Evolutionary conservation across 2,888 invertebrate genomes (phyloP), one percentile per base, ranked within the genome.

Genomic region (Antheraea yamamai): DNA sequence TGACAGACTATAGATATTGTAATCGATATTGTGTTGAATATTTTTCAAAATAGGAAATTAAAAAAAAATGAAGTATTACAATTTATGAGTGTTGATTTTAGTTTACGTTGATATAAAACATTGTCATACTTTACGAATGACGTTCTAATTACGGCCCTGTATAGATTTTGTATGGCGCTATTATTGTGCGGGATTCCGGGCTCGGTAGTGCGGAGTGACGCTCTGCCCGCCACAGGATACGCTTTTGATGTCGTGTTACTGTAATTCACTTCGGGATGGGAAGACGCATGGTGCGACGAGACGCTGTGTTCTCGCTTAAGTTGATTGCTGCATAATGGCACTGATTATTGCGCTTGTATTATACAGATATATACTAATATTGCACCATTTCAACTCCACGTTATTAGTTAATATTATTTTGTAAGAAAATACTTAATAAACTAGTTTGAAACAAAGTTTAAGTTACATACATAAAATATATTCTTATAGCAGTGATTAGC

Each of bases 231-330:
- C 70, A 20, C 70, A 39, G 70, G 70, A 35, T 70, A 39, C 64
- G 64, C 64, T 39, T 70, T 70, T 70, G 70, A 70, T 70, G 35
- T 70, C 70, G n/a, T 70, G 35, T 35, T 70, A 70, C 70, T 39
- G 70, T 70, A 70, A 70, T 70, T 70, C 35, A 70, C n/a, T 70
- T 70, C 64, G 18, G 26, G 47, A 66, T 66, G 30, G 64, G 64
- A 30, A 16, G 64, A 61, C 61, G 61, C 61, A 20, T 23, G n/a
- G 23, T 10, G n/a, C 61, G 61, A 12, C 23, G 61, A 7, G 61
- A 6, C 30, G 30, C 8, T 66, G 30, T 30, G 64, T 66, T 66
- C 64, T 30, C 64, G 30, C 64, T 26, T 66, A 66, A 66, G 30
- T 30, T 66, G 64, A 66, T 66, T 66, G 64, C 64, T 66, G 26